phyloP scores from a whole-genome alignment of 2,113 vertebrate species.

The Triplophysa siluroides region DNA sequence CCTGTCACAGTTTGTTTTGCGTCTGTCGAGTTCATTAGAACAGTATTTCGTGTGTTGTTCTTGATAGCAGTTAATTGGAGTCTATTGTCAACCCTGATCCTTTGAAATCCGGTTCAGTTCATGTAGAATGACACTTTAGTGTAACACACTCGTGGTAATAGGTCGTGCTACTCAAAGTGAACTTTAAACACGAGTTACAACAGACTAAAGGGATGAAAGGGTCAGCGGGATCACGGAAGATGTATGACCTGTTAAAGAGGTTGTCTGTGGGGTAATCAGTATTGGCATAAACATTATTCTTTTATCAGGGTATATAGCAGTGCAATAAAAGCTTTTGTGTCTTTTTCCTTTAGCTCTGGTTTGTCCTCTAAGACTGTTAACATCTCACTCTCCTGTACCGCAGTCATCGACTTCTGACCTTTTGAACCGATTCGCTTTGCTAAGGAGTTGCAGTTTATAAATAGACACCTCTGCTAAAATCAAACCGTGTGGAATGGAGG shows the following conservation, averaged over 20 bases:
- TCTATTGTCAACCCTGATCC: slow-evolving; percentile 49
- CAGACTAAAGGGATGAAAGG: slow-evolving; percentile 13
- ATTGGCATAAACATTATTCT: not conserved
- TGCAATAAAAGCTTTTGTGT: slow-evolving; percentile 29
- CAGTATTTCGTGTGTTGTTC: slow-evolving; percentile 55
- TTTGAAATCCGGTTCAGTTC: slow-evolving; percentile 44
- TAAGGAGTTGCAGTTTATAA: slow-evolving; percentile 37
- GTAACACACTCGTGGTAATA: slow-evolving; percentile 7
- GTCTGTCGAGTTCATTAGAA: slow-evolving; percentile 65
- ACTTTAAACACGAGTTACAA: slow-evolving; percentile 30
- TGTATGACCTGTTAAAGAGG: slow-evolving; percentile 18
- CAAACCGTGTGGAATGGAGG: not conserved
- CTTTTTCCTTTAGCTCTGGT: slow-evolving; percentile 17
- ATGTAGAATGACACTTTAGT: slow-evolving; percentile 13
- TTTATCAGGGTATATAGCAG: slow-evolving; percentile 39
- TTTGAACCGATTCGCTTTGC: slow-evolving; percentile 7
- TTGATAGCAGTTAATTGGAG: slow-evolving; percentile 61
- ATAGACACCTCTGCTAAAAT: slow-evolving; percentile 24
- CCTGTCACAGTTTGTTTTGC: slow-evolving; percentile 58
- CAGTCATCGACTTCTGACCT: slow-evolving; percentile 17
- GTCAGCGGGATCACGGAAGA: not conserved
- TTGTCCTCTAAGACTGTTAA: slow-evolving; percentile 17
- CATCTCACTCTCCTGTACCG: slow-evolving; percentile 6
- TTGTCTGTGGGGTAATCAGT: not conserved
- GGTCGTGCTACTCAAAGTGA: slow-evolving; percentile 3